Conservation (phyloP, 2,888 invertebrate genomes). For the Andrena fulva region DNA sequence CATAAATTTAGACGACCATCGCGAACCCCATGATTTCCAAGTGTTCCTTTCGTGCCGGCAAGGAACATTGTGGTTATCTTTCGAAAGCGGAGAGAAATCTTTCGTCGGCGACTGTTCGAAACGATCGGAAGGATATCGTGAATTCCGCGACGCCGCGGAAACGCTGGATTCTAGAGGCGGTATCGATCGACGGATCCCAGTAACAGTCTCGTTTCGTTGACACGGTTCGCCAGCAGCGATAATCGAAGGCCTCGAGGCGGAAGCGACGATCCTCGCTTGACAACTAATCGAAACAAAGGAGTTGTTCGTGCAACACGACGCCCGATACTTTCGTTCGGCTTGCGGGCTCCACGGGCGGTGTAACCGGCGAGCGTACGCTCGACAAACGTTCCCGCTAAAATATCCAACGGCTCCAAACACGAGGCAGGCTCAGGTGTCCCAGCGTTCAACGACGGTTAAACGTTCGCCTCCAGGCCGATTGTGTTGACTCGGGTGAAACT, state of each 20-base stretch:
- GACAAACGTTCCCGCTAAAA: background rate
- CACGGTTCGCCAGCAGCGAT: conserved; percentile 74
- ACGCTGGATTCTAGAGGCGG: background rate
- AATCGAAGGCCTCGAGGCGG: conserved; percentile 75
- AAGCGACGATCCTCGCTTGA: conserved; percentile 67
- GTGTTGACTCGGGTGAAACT: conserved; percentile 35
- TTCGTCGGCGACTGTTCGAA: background rate
- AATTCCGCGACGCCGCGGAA: background rate
- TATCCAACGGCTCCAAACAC: no score
- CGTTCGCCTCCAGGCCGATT: background rate
- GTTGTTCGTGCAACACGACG: conserved; percentile 55
- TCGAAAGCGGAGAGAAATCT: conserved; percentile 7
- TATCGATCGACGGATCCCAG: conserved; percentile 46
- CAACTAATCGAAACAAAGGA: conserved; percentile 63
- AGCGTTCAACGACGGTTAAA: conserved; percentile 18
- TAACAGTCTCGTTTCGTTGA: conserved; percentile 70
- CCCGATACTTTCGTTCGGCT: conserved; percentile 22
- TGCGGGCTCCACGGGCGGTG: no score
- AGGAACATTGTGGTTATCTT: background rate
- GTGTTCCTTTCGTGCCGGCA: background rate
- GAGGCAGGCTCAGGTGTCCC: no score
- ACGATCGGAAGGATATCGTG: background rate
- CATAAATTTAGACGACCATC: conserved; percentile 25
- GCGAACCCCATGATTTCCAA: conserved; percentile 5
- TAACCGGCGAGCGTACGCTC: background rate